Evolutionary conservation across 2,797 vertebrate species (phyloP).

Genomic region (Cryptoblepharus egeriae): DNA sequence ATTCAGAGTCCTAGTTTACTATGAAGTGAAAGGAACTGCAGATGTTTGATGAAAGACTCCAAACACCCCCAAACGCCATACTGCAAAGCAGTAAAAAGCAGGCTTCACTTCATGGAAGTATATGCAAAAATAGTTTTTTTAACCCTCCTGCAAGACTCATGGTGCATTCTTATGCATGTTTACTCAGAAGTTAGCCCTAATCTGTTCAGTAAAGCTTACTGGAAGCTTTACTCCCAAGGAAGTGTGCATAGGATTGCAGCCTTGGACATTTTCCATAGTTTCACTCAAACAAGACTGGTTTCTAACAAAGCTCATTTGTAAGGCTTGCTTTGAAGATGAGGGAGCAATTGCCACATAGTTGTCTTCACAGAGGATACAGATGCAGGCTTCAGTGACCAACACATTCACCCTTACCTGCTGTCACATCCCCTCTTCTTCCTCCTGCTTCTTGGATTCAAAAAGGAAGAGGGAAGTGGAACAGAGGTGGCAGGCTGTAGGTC

Average conservation of each 20-base stretch:
- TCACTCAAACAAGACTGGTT: constrained; percentile 68
- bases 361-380: neutral
- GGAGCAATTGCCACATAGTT: neutral
- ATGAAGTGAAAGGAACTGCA: constrained; percentile 38
- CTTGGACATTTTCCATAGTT: constrained; percentile 61
- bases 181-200: too few species aligned
- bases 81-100: neutral
- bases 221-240: too few species aligned
- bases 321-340: constrained; percentile 67
- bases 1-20: constrained; percentile 18
- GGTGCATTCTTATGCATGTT: too few species aligned
- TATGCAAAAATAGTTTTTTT: constrained; percentile 39
- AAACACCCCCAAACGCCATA: constrained; percentile 61
- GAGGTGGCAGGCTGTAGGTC: too few species aligned
- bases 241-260: too few species aligned
- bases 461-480: too few species aligned
- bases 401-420: neutral
- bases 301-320: constrained; percentile 29
- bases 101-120: neutral
- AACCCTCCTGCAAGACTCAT: constrained; percentile 43
- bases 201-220: too few species aligned
- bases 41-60: constrained; percentile 50
- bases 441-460: too few species aligned
- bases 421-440: too few species aligned
- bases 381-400: neutral